Base-by-base conservation (phyloP, 1,140 invertebrate species). In the Drosophila teissieri region DNA sequence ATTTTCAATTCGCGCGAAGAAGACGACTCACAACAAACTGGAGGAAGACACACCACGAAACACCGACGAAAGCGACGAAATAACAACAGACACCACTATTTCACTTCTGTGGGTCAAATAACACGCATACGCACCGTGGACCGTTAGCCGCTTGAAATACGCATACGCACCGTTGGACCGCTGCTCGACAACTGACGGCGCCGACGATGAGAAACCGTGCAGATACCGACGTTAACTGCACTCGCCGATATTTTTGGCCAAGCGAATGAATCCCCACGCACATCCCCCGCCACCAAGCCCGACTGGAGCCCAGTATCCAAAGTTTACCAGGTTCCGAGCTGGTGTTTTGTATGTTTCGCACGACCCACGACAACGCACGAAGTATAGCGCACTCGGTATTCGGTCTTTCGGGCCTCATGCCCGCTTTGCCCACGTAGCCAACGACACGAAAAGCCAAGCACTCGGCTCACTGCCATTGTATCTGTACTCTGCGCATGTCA, bases 191-290 rank as follows among this genome's bases (percentile, higher is more conserved):
- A 70, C 55, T 76, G 34, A 27, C 42, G 46, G 24, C 52, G 56
- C 55, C 52, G 52, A 46, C 78, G 81, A 86, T 85, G 73, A 69
- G 63, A 67, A 24, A 56, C 70, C 70, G 67, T 86, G 83, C 75
- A 86, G 74, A 86, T 79, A 77, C 83, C 83, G 83, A 88, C 79
- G 78, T 73, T 70, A 85, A 86, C 83, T 86, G 83, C 83, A 86
- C 77, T 78, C 74, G 67, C 51, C 45, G 46, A 73, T 83, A 76
- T 78, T 86, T 86, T 36, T 72, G 70, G 69, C 54, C 72, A 64
- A 15, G 68, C 60, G 63, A 80, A 80, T 85, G 74, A 67, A 31
- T 42, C 31, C 44, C 24, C 34, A 62, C 64, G 52, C 64, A 60
- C 46, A 27, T 3, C 17, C 17, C 17, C 2, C 14, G 14, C 39